Evolutionary conservation across 30 jellyfish, hydroid and myxozoan species (phyloP).

Genomic region (Morbakka virulenta): DNA sequence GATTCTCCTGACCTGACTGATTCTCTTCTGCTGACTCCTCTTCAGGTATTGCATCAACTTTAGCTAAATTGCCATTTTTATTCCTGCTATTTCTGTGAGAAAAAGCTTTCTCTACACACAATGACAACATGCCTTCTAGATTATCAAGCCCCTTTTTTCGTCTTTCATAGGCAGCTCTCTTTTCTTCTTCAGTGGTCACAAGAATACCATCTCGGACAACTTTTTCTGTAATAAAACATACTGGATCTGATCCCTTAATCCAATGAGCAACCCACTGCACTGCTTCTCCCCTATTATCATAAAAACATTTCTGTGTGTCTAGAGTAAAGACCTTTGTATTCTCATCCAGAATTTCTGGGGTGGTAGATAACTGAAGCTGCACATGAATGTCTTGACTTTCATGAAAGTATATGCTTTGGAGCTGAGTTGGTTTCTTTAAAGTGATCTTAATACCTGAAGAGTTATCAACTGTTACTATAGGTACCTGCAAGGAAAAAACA

Average conservation of each 20-base stretch:
- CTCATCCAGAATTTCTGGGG: no score
- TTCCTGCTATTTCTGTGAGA: no score
- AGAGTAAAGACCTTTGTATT: no score
- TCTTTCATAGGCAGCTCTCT: neutral
- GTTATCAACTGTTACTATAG: conserved; percentile 65
- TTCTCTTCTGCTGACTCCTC: no score
- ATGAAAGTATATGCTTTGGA: conserved; percentile 62
- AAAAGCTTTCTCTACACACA: no score
- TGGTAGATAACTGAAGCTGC: neutral
- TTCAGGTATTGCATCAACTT: no score
- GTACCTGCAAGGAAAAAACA: conserved; percentile 51
- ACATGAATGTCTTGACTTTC: conserved; percentile 23
- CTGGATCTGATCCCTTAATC: conserved; percentile 43
- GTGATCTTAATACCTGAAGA: conserved; percentile 44
- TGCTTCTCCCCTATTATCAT: no score
- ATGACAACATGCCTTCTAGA: neutral
- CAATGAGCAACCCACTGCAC: conserved; percentile 94
- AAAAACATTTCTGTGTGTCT: no score
- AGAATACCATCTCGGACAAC: conserved; percentile 63
- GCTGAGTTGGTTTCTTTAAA: conserved; percentile 27
- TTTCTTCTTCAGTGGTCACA: conserved; percentile 30
- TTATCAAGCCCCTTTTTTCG: conserved; percentile 1
- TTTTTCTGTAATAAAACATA: conserved; percentile 59
- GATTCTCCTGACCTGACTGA: no score
- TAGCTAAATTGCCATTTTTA: no score